These are phyloP conservation scores for Varroa destructor DNA, from an alignment of 1,140 invertebrate genomes.

Conservation along the genomic window DNA sequence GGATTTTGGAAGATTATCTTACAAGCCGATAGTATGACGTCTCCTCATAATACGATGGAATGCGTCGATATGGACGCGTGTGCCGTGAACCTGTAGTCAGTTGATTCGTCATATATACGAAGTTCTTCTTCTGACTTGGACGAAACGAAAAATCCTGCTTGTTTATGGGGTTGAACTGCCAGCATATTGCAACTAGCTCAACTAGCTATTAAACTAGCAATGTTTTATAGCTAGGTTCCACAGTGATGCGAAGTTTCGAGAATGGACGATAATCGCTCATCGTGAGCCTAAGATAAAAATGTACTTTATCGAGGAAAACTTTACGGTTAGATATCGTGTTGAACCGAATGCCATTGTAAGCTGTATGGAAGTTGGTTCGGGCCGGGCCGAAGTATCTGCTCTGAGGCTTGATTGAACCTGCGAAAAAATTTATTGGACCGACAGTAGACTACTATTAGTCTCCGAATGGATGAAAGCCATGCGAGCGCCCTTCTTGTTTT, in stretches of 20 bases:
- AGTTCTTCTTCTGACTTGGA: slow-evolving; percentile 35
- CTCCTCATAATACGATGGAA: neutral
- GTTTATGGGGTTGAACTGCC: neutral
- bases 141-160: neutral
- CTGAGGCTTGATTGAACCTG: neutral
- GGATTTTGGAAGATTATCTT: neutral
- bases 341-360: neutral
- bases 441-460: neutral
- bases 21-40: neutral
- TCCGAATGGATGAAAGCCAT: neutral
- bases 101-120: slow-evolving; percentile 37
- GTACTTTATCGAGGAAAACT: neutral
- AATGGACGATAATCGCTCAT: neutral
- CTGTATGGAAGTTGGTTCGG: neutral
- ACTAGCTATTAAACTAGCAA: neutral
- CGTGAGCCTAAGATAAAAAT: neutral
- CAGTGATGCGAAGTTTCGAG: neutral
- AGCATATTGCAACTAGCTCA: neutral
- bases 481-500: neutral
- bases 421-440: slow-evolving; percentile 2
- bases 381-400: neutral
- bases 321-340: neutral
- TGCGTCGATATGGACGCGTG: neutral
- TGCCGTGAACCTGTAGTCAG: neutral
- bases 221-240: neutral